Evolutionary conservation across 2,888 invertebrate species (phyloP), one percentile per base, ranked within the genome.

Genomic region (Chydorus sphaericus): DNA sequence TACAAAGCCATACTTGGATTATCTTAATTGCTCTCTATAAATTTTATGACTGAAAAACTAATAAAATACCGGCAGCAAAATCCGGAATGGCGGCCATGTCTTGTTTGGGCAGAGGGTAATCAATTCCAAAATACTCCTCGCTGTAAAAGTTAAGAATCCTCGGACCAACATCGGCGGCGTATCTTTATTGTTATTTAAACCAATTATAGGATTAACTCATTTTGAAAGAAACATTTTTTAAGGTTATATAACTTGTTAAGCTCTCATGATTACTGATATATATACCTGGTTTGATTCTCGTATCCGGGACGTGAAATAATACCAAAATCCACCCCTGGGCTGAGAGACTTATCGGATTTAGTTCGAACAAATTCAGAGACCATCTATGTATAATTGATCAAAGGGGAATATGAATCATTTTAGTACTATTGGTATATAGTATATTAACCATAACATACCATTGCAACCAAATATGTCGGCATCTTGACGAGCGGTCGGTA

Each of bases 391-490:
- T n/a, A n/a, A n/a, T n/a, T n/a, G n/a, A n/a, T n/a, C n/a, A n/a
- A n/a, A n/a, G n/a, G n/a, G n/a, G n/a, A n/a, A n/a, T n/a, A n/a
- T n/a, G n/a, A n/a, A n/a, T n/a, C n/a, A n/a, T n/a, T n/a, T n/a
- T n/a, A n/a, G n/a, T n/a, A n/a, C n/a, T n/a, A n/a, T n/a, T n/a
- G n/a, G n/a, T n/a, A n/a, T n/a, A n/a, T n/a, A n/a, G n/a, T n/a
- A n/a, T n/a, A n/a, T n/a, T n/a, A n/a, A 60, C 74, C 74, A 56
- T 72, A 73, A 14, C 76, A 70, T 20, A 74, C 8, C 61, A 75
- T 71, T 0, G 76, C 76, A n/a, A 77, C 69, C 16, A 76, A 66
- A 62, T 77, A 77, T 5, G 76, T 75, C 59, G 73, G 72, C 76
- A 77, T 77, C 69, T 70, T 70, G 52, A 64, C 65, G 2, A 37